Percentiles rank a stretch among this genome's conserved stretches.
These are phyloP conservation scores for Ophonus ardosiacus DNA, from an alignment of 2,888 invertebrate genomes.

Conservation along the genomic window DNA sequence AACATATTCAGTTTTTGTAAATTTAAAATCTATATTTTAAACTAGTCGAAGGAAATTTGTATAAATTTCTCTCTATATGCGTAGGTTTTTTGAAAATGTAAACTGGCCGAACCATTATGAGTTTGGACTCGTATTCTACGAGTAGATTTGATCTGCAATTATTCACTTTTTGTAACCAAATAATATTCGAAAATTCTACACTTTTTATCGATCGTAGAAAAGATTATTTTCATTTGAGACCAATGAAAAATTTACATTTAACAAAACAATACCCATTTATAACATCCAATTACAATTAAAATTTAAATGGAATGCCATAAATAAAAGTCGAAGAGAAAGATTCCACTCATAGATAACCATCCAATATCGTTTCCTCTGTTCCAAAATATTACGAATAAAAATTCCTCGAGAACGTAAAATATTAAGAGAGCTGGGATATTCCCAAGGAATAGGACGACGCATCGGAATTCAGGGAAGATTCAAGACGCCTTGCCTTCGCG, in stretches of 20 bases:
- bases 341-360: constrained; percentile 32
- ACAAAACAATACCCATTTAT: constrained; percentile 31
- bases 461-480: not conserved
- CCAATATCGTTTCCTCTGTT: constrained; percentile 24
- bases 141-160: no score
- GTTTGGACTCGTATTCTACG: no score
- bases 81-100: no score
- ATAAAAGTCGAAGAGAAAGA: constrained; percentile 10
- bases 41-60: no score
- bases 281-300: constrained; percentile 35
- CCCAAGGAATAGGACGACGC: not conserved
- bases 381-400: constrained; percentile 44
- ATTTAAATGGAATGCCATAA: constrained; percentile 21
- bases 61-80: no score
- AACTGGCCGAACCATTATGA: no score
- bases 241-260: not conserved
- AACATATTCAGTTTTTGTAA: no score
- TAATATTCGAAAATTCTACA: no score
- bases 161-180: no score
- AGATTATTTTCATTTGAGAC: not conserved
- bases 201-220: no score
- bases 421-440: constrained; percentile 15
- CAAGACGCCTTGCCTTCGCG: not conserved
- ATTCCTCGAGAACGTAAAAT: constrained; percentile 38
- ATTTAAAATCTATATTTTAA: no score